Conservation (phyloP, 2,888 invertebrate genomes). For the Rhaphigaster nebulosa region DNA sequence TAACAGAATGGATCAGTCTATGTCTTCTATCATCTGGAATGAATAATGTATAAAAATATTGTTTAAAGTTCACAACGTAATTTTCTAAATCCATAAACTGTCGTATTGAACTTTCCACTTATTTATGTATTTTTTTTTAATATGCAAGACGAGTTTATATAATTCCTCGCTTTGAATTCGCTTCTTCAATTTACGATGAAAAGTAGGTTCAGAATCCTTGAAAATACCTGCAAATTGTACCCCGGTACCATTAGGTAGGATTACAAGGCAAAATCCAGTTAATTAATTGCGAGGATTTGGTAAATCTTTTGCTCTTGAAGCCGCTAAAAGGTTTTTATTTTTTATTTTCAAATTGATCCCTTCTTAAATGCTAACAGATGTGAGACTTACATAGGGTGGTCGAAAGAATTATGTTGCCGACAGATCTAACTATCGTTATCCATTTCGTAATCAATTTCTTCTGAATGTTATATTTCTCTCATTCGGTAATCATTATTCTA, state of each 20-base stretch:
- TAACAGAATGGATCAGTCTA: too few species aligned
- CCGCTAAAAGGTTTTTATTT: background rate
- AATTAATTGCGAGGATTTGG: background rate
- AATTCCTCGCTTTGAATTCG: background rate
- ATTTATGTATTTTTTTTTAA: background rate
- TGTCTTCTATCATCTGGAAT: too few species aligned
- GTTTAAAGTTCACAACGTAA: too few species aligned
- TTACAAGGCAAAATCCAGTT: background rate
- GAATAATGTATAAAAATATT: too few species aligned
- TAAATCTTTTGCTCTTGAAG: slow-evolving; percentile 9
- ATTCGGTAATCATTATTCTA: background rate
- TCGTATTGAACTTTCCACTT: too few species aligned
- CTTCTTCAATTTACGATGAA: slow-evolving; percentile 7
- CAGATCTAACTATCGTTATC: background rate
- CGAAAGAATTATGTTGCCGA: background rate
- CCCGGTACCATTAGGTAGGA: background rate
- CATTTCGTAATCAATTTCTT: background rate
- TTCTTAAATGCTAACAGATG: background rate
- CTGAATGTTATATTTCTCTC: background rate
- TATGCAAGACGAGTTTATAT: background rate
- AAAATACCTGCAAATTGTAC: background rate
- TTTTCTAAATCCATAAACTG: too few species aligned
- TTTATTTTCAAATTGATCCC: background rate
- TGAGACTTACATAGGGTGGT: background rate
- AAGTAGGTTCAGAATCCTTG: slow-evolving; percentile 9